phyloP scores from a whole-genome alignment of 1,140 invertebrate species.

The Trichoplusia ni region DNA sequence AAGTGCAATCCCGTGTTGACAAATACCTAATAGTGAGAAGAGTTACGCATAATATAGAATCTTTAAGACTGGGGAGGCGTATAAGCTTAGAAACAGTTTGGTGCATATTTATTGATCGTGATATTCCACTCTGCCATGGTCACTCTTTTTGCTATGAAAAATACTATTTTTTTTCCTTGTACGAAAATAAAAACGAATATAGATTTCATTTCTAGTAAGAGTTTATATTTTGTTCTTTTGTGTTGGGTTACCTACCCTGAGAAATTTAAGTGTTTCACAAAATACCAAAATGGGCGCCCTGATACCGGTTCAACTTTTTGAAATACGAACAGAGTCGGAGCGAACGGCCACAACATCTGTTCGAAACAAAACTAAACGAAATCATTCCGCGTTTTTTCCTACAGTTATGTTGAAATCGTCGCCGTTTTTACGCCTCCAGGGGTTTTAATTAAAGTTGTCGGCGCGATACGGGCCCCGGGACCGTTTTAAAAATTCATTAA shows the following conservation, averaged over 20 bases:
- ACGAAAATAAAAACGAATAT: background rate
- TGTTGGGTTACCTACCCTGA: too few species aligned
- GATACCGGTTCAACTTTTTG: conserved; percentile 4
- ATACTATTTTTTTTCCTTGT: too few species aligned
- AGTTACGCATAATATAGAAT: background rate
- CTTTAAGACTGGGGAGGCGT: background rate
- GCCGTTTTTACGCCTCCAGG: conserved; percentile 39
- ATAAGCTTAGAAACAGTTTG: background rate
- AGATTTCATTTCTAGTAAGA: too few species aligned
- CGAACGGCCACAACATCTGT: conserved; percentile 32
- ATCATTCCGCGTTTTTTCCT: conserved; percentile 41
- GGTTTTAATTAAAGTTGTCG: conserved; percentile 55
- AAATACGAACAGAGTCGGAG: background rate
- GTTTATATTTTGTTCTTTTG: too few species aligned
- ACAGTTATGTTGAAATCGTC: conserved; percentile 49
- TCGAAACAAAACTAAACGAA: conserved; percentile 47
- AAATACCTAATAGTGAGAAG: conserved; percentile 1
- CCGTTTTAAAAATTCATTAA: conserved; percentile 53
- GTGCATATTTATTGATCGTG: too few species aligned
- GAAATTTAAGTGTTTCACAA: background rate
- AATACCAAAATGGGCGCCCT: background rate
- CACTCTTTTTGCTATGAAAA: too few species aligned
- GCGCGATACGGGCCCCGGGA: conserved; percentile 33
- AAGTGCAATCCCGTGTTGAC: conserved; percentile 15
- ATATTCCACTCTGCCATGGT: too few species aligned